Evolutionary conservation across 2,888 invertebrate species (phyloP).

Genomic region (Drosophila prolongata): DNA sequence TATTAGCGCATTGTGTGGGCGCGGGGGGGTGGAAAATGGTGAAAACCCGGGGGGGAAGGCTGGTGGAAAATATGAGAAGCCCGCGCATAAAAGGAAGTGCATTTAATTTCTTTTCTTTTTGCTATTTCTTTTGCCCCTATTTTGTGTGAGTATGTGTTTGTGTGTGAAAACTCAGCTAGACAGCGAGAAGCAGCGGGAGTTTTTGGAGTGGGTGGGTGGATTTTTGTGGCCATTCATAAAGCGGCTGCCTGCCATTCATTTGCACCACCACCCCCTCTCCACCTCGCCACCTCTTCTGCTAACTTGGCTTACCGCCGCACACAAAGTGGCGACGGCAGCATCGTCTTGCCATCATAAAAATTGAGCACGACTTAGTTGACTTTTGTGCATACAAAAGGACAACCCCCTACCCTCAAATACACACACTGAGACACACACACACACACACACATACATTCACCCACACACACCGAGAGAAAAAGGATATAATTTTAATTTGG

Average conservation of each 20-base stretch:
- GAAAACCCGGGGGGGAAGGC: constrained; percentile 4
- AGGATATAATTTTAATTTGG: constrained; percentile 78
- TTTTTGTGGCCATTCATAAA: constrained; percentile 67
- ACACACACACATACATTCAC: constrained; percentile 6
- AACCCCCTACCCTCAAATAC: constrained; percentile 1
- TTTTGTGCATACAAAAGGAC: constrained; percentile 69
- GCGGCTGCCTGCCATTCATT: constrained; percentile 47
- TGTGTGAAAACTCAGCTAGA: constrained; percentile 6
- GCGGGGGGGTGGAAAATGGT: constrained; percentile 2
- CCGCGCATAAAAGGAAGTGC: constrained; percentile 77
- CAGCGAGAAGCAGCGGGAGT: constrained; percentile 5
- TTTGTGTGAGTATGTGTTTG: neutral
- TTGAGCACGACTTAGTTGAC: constrained; percentile 78
- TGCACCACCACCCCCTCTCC: constrained; percentile 9
- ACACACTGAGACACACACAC: neutral
- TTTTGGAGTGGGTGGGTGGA: constrained; percentile 16
- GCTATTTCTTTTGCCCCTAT: constrained; percentile 19
- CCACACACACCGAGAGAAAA: constrained; percentile 30
- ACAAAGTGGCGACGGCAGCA: constrained; percentile 55
- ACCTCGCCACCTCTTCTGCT: constrained; percentile 3
- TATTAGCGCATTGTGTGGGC: constrained; percentile 73
- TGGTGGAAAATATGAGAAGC: constrained; percentile 68
- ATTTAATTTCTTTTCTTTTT: constrained; percentile 79
- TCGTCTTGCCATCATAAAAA: constrained; percentile 72
- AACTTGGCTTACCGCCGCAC: constrained; percentile 51